Percentiles rank a stretch among this genome's conserved stretches.
Evolutionary conservation across 2,797 vertebrate species (phyloP).

Genomic region (Siniperca obscura): DNA sequence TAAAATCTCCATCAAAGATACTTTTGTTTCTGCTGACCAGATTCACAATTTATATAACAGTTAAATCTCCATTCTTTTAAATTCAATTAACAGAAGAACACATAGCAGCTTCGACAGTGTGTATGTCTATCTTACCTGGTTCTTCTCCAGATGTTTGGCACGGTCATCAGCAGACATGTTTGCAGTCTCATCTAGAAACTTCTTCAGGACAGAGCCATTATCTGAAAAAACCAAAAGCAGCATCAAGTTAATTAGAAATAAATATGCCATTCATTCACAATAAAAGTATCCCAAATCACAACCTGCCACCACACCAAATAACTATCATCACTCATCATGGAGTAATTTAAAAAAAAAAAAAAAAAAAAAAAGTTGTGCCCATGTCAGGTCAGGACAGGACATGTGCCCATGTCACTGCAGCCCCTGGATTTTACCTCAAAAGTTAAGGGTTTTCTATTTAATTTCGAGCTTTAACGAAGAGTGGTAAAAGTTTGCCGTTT

Average conservation of each 20-base stretch:
- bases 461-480: neutral
- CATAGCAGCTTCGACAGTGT: neutral
- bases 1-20: neutral
- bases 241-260: neutral
- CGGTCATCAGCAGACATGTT: conserved; percentile 91
- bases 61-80: neutral
- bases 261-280: neutral
- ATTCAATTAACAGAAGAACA: neutral
- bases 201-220: conserved; percentile 89
- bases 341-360: no score
- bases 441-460: no score
- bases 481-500: neutral
- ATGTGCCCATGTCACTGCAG: neutral
- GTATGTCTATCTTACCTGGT: conserved; percentile 83
- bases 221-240: conserved; percentile 64
- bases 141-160: conserved; percentile 92
- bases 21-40: neutral
- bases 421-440: neutral
- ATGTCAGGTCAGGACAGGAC: neutral
- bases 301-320: neutral
- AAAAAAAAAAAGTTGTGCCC: no score
- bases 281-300: neutral
- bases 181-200: conserved; percentile 92
- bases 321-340: accelerated
- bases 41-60: neutral